Conservation (phyloP, 2,797 vertebrate species). For the Arnoldichthys spilopterus region DNA sequence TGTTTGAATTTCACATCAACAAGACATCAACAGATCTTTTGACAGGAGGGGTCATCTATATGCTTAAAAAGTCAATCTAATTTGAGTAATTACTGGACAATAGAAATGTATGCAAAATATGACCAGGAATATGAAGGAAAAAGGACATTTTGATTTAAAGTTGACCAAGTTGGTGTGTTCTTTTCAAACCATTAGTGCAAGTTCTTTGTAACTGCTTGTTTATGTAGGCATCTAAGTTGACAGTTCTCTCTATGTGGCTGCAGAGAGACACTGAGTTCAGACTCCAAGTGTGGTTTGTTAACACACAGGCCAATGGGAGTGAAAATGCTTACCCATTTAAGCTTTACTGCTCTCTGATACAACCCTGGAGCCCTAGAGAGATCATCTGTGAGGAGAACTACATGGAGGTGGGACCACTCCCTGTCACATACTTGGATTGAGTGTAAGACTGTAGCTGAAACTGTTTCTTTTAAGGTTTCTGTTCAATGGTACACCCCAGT, state of each 20-base stretch:
- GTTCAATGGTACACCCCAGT: constrained; percentile 26
- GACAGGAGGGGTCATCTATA: too few relatives aligned
- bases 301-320: constrained; percentile 60
- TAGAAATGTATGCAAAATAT: too few relatives aligned
- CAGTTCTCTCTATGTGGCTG: constrained; percentile 26
- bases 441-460: constrained; percentile 1
- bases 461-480: constrained; percentile 21
- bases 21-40: too few relatives aligned
- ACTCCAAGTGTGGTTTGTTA: constrained; percentile 70
- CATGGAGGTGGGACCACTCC: constrained; percentile 67
- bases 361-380: constrained; percentile 69
- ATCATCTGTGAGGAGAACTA: constrained; percentile 75
- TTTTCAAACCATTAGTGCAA: neutral
- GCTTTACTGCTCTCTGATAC: constrained; percentile 64
- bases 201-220: neutral
- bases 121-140: neutral
- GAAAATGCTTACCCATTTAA: constrained; percentile 62
- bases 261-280: constrained; percentile 70
- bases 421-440: neutral
- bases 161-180: neutral
- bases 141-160: neutral
- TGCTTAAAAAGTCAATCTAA: too few relatives aligned
- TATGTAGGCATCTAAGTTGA: neutral
- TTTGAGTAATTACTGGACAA: too few relatives aligned
- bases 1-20: too few relatives aligned